Percentiles rank a stretch among this genome's conserved stretches.
Evolutionary conservation across 1,140 invertebrate genomes (phyloP).

Genomic region (Apis laboriosa): DNA sequence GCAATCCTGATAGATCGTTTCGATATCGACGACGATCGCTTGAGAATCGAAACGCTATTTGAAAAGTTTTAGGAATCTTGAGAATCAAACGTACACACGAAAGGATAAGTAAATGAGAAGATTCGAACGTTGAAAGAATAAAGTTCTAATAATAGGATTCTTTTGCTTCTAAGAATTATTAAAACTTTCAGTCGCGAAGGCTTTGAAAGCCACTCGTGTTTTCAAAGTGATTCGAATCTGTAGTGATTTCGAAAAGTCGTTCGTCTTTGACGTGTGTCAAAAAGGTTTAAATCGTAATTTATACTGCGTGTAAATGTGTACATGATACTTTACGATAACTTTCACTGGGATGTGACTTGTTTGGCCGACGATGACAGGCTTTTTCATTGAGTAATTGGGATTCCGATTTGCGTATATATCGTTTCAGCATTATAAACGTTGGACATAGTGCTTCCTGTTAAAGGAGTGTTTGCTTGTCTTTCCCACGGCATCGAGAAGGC

Average conservation of each 20-base stretch:
- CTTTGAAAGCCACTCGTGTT: no score
- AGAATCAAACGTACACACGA: no score
- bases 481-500: neutral
- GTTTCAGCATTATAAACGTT: neutral
- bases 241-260: no score
- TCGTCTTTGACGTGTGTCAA: neutral
- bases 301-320: neutral
- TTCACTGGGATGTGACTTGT: neutral
- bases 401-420: neutral
- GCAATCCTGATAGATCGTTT: neutral
- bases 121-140: no score
- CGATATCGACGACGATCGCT: neutral
- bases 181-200: no score
- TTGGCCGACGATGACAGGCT: conserved; percentile 2
- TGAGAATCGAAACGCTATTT: no score
- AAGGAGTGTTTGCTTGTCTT: conserved; percentile 2
- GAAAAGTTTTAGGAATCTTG: no score
- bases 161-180: no score
- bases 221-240: no score
- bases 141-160: no score
- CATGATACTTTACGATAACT: neutral
- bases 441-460: neutral
- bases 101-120: no score
- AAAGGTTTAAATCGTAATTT: neutral
- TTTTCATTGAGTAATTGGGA: conserved; percentile 17